Base-by-base conservation (phyloP, 2,888 invertebrate genomes). In the Anthophora plumipes region DNA sequence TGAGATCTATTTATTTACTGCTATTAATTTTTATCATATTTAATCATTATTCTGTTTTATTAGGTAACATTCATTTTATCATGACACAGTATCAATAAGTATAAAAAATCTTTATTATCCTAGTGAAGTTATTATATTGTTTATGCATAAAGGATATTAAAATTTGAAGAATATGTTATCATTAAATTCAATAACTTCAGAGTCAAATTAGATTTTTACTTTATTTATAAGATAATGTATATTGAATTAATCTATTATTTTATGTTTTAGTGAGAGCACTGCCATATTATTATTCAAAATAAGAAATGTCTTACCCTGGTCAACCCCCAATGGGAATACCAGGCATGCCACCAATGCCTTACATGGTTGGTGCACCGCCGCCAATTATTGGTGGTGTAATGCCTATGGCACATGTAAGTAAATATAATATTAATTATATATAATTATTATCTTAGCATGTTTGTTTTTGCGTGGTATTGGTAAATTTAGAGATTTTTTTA, bases 301-400 rank as follows among this genome's bases (percentile, higher is more conserved):
- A 64, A 75, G 83, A 55, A 87, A 98, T 98, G 98, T 98, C 98
- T 86, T 98, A 96, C 94, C 98, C 98, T 85, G 97, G 98, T 88
- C 95, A 97, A 90, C 97, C 97, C 63, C 96, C 97, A 25, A 96
- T 97, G 94, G 95, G 93, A 48, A 93, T 96, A 90, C 96, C 96
- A 82, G 96, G 96, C 57, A 95, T 97, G 94, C 96, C 96, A 67
- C 96, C 96, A 66, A 96, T 97, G 93, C 96, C 96, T 85, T 93
- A 93, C 74, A 93, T 93, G 92, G 93, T 94, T 84, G 90, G 93
- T 81, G 94, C 92, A 48, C 96, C 97, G 64, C 96, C 96, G 71
- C 95, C 96, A 52, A 95, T 97, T 90, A 96, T 97, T 89, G 95
- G 95, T 79, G 94, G 96, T 82, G 95, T 95, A 66, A 96, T 97